phyloP scores from a whole-genome alignment of 2,113 vertebrate species.

The Epinephelus lanceolatus region DNA sequence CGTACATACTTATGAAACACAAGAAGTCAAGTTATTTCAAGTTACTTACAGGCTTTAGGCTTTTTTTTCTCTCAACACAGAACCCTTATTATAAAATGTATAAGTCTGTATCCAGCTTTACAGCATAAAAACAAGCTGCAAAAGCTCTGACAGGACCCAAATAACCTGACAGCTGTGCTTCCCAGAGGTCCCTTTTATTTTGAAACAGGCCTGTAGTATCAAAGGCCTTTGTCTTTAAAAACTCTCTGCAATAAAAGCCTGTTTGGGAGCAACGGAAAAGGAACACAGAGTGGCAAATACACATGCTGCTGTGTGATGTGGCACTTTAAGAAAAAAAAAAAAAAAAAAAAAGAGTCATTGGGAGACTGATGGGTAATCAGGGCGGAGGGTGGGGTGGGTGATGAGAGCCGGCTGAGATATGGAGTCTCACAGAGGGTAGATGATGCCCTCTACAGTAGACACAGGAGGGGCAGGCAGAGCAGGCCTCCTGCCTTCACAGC shows the following conservation, averaged over 20 bases:
- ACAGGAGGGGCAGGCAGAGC: constrained; percentile 46
- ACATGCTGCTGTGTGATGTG: constrained; percentile 79
- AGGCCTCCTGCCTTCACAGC: constrained; percentile 34
- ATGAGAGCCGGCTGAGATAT: constrained; percentile 53
- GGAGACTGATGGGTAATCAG: constrained; percentile 73
- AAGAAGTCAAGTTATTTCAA: constrained; percentile 63
- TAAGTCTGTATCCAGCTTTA: constrained; percentile 39
- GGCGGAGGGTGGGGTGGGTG: constrained; percentile 50
- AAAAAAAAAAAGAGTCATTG: constrained; percentile 39
- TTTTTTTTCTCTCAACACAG: constrained; percentile 34
- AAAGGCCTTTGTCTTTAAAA: constrained; percentile 77
- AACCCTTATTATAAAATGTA: constrained; percentile 36
- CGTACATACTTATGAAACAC: constrained; percentile 56
- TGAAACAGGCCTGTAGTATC: constrained; percentile 61
- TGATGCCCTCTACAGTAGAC: constrained; percentile 86
- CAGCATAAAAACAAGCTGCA: constrained; percentile 55
- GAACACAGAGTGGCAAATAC: constrained; percentile 62
- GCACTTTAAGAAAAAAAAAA: constrained; percentile 41
- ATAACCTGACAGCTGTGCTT: constrained; percentile 73
- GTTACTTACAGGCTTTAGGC: constrained; percentile 10
- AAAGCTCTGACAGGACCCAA: constrained; percentile 47
- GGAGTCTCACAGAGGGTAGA: constrained; percentile 73
- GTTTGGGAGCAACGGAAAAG: constrained; percentile 67
- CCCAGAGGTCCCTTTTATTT: constrained; percentile 69
- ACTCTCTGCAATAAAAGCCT: constrained; percentile 70